A percentile compares a stretch with the other conserved stretches of the same genome.
Evolutionary conservation across 1,140 invertebrate genomes (phyloP).

Genomic region (Drosophila mauritiana): DNA sequence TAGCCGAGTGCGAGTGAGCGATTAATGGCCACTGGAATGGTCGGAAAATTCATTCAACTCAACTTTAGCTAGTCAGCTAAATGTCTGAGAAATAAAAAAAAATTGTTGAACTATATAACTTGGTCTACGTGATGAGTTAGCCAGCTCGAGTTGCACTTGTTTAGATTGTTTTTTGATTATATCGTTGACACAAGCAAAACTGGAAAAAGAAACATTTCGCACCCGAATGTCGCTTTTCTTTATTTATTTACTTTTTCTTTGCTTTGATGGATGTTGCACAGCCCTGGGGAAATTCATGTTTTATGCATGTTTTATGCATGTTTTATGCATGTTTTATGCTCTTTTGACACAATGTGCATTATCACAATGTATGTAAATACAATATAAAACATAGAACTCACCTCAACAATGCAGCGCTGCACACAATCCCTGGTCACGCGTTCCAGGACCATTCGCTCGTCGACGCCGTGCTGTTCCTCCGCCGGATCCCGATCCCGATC

Average conservation of each 20-base stretch:
- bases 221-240: conserved; percentile 2
- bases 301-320: not conserved
- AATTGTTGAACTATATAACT: not conserved
- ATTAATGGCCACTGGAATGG: conserved; percentile 7
- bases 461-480: conserved; percentile 17
- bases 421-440: conserved; percentile 70
- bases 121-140: not conserved
- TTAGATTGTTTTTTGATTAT: conserved; percentile 13
- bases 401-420: conserved; percentile 73
- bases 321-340: not conserved
- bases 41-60: conserved; percentile 12
- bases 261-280: not conserved
- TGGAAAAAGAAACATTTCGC: conserved; percentile 12
- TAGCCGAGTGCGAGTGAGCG: conserved; percentile 24
- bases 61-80: not conserved
- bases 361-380: too few species aligned
- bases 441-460: conserved; percentile 58
- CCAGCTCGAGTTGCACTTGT: not conserved
- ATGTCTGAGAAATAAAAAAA: not conserved
- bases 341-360: not conserved
- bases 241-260: not conserved
- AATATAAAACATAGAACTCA: conserved; percentile 5
- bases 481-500: not conserved
- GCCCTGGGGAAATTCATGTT: not conserved
- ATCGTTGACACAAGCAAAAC: conserved; percentile 32